Evolutionary conservation across 2,888 invertebrate genomes (phyloP).

Genomic region (Sminthurinus aureus): DNA sequence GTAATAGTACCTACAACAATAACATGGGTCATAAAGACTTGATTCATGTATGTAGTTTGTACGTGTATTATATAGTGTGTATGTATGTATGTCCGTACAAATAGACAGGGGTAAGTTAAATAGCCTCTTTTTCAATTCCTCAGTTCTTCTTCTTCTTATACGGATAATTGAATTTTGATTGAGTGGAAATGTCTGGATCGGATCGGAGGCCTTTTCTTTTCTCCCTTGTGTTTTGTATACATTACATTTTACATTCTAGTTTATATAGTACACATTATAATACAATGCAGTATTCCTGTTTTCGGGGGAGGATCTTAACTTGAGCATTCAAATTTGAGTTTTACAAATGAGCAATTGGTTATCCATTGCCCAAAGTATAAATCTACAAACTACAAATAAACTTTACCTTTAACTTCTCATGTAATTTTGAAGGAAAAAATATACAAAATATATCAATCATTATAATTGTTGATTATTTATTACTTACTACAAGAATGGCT

Average conservation of each 20-base stretch:
- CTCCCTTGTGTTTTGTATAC: not conserved
- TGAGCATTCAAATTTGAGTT: too few relatives aligned
- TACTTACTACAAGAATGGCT: too few relatives aligned
- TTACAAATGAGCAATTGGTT: too few relatives aligned
- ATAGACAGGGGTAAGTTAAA: not conserved
- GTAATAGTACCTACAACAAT: not conserved
- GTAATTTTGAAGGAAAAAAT: too few relatives aligned
- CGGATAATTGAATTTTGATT: conserved; percentile 57
- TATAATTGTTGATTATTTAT: too few relatives aligned
- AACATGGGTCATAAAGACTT: too few relatives aligned
- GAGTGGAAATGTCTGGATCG: conserved; percentile 49
- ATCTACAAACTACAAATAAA: too few relatives aligned
- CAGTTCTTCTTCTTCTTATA: not conserved
- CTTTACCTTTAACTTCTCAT: too few relatives aligned
- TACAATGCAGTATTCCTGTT: not conserved
- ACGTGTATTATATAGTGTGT: not conserved
- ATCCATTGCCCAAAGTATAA: too few relatives aligned
- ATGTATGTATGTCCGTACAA: not conserved
- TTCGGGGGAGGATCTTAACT: not conserved
- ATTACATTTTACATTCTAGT: not conserved
- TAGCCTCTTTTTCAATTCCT: conserved; percentile 35
- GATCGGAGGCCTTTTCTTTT: not conserved
- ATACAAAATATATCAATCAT: too few relatives aligned
- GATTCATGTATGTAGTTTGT: too few relatives aligned
- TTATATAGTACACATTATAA: not conserved